Percentiles rank a stretch among this genome's conserved stretches.
Evolutionary conservation across 2,888 invertebrate genomes (phyloP).

Genomic region (Allacma fusca): DNA sequence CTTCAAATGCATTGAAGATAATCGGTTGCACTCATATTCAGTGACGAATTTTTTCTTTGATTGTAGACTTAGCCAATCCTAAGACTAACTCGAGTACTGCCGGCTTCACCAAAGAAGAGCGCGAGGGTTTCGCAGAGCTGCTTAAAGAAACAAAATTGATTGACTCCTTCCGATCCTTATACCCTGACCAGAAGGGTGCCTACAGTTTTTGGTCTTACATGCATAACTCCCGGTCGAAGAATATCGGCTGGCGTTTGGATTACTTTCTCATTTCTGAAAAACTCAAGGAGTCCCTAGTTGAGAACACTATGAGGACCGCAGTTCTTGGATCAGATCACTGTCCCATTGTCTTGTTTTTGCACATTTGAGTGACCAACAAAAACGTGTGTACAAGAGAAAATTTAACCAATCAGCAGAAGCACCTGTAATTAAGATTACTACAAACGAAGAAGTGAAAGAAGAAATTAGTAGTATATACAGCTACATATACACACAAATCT

Average conservation of each 20-base stretch:
- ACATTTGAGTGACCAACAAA: slow-evolving; percentile 22
- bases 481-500: not conserved
- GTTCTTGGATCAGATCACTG: slow-evolving; percentile 97
- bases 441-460: not conserved
- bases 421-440: slow-evolving; percentile 2
- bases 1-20: too few species aligned
- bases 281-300: slow-evolving; percentile 79
- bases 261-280: slow-evolving; percentile 91
- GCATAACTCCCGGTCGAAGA: slow-evolving; percentile 82
- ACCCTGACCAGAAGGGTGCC: slow-evolving; percentile 78
- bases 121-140: slow-evolving; percentile 87
- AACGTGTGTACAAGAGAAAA: not conserved
- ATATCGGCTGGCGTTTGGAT: slow-evolving; percentile 96
- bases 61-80: slow-evolving; percentile 89
- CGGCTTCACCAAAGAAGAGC: slow-evolving; percentile 94
- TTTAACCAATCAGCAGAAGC: not conserved
- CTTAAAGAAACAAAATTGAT: slow-evolving; percentile 78
- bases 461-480: not conserved
- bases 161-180: slow-evolving; percentile 74
- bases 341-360: slow-evolving; percentile 80
- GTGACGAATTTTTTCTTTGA: too few species aligned
- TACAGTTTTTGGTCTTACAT: slow-evolving; percentile 98
- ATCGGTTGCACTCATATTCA: too few species aligned
- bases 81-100: slow-evolving; percentile 91
- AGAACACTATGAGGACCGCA: slow-evolving; percentile 80